Base-by-base conservation (phyloP, 2,888 invertebrate species). In the Timema podura region DNA sequence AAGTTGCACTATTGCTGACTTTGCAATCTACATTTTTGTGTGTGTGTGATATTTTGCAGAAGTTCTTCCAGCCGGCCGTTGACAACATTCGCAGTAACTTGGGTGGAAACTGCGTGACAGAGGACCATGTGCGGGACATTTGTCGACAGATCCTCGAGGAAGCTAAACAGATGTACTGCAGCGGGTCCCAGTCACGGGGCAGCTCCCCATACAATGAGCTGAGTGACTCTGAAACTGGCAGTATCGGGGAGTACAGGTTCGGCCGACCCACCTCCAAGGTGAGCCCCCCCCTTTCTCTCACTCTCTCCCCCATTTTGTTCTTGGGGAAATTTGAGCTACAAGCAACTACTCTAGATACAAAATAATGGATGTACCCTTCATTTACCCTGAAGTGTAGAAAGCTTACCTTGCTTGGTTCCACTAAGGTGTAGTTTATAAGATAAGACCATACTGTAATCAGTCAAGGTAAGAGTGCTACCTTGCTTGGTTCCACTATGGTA, bases 131-230 rank as follows among this genome's bases (percentile, higher is more conserved):
- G 30, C 80, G 87, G 77, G 88, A 89, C 73, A 89, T 92, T 11
- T 92, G 91, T 78, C 84, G 89, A 71, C 89, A 91, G 73, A 91
- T 92, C 84, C 81, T 93, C 73, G 92, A 92, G 79, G 92, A 92
- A 75, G 91, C 91, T 5, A 89, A 92, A 76, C 82, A 86, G 67
- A 84, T 90, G 81, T 91, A 90, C 77, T 85, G 85, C 44, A 83
- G 59, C 85, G 84, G 84, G 6, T 79, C 84, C 13, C 79, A 82
- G 54, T 80, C 82, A 49, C 77, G 83, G 46, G 83, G 84, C 51
- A 80, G 81, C 75, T 82, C 86, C 2, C 82, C 85, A 0, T 85
- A 82, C 61, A 72, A 73, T 76, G 87, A 87, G 72, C 83, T 81
- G 51, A 85, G 83, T 76, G 87, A 87, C 75, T 82, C 84, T 5